A percentile compares a stretch with the other conserved stretches of the same genome.
phyloP scores from a whole-genome alignment of 2,113 vertebrate species.

The Heteronetta atricapilla region DNA sequence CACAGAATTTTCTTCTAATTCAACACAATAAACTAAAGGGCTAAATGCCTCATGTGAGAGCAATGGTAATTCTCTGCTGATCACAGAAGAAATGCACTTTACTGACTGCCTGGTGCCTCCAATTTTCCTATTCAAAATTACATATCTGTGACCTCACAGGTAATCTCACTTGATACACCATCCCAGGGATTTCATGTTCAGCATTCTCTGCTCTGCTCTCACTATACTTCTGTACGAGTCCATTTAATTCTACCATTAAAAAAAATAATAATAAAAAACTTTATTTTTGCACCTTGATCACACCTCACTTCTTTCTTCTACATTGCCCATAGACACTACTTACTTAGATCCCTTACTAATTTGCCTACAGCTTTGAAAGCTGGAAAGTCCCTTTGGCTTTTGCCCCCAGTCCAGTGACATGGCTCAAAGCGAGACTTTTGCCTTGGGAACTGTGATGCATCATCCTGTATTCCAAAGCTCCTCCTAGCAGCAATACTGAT shows the following conservation, averaged over 20 bases:
- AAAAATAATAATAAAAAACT: background rate
- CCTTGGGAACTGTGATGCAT: background rate
- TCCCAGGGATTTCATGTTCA: background rate
- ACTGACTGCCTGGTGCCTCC: background rate
- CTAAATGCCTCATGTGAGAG: background rate
- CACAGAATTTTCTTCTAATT: background rate
- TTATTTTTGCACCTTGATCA: background rate
- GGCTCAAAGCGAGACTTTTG: background rate
- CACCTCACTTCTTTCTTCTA: background rate
- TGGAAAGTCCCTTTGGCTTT: background rate
- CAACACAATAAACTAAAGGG: background rate
- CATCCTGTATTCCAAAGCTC: background rate
- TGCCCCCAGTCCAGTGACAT: background rate
- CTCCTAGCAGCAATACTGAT: rapidly evolving
- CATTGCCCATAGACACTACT: background rate
- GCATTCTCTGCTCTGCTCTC: background rate
- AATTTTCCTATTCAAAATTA: background rate
- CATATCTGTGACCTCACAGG: background rate
- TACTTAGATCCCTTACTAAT: background rate
- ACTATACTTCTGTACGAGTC: background rate
- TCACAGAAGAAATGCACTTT: background rate
- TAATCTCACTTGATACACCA: background rate
- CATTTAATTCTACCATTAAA: background rate
- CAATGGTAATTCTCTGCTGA: background rate
- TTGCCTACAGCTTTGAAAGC: background rate